Percentiles rank a stretch among this genome's conserved stretches.
Conservation (phyloP, 2,888 invertebrate genomes). For the Ophion slaviceki region DNA sequence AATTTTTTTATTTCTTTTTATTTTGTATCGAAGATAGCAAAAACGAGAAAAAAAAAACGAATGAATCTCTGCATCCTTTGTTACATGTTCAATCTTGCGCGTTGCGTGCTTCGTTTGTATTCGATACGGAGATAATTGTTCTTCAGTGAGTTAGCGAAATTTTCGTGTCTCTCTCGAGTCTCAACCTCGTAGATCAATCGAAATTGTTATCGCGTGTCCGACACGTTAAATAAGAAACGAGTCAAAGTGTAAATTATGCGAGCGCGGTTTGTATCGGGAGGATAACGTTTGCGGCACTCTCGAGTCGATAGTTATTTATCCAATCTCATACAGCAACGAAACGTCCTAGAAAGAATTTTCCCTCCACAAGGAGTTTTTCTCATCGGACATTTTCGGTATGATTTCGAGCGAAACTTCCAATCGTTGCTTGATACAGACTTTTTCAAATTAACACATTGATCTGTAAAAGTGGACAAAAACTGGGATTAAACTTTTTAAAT, state of each 20-base stretch:
- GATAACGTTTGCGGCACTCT: conserved; percentile 41
- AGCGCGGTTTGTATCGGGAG: conserved; percentile 1
- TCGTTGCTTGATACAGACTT: conserved; percentile 16
- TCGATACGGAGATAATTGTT: not conserved
- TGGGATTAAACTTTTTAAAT: not conserved
- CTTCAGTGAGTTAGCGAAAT: conserved; percentile 11
- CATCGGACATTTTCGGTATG: conserved; percentile 20
- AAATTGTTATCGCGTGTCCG: conserved; percentile 29
- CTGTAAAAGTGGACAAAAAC: not conserved
- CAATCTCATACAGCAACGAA: conserved; percentile 52
- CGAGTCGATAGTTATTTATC: conserved; percentile 47
- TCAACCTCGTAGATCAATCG: not conserved
- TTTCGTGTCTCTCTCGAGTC: not conserved
- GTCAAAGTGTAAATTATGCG: conserved; percentile 1
- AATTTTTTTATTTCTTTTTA: conserved; percentile 39
- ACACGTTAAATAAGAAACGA: not conserved
- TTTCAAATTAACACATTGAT: conserved; percentile 1
- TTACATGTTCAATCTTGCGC: conserved; percentile 30
- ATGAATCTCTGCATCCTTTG: conserved; percentile 14
- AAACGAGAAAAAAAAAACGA: not conserved
- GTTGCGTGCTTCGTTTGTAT: conserved; percentile 25
- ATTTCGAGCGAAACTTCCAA: conserved; percentile 30
- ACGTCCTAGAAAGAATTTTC: conserved; percentile 43
- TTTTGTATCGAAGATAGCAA: conserved; percentile 13
- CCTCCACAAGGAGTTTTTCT: conserved; percentile 28